Evolutionary conservation across 2,797 vertebrate species (phyloP).

Genomic region (Cirrhinus mrigala): DNA sequence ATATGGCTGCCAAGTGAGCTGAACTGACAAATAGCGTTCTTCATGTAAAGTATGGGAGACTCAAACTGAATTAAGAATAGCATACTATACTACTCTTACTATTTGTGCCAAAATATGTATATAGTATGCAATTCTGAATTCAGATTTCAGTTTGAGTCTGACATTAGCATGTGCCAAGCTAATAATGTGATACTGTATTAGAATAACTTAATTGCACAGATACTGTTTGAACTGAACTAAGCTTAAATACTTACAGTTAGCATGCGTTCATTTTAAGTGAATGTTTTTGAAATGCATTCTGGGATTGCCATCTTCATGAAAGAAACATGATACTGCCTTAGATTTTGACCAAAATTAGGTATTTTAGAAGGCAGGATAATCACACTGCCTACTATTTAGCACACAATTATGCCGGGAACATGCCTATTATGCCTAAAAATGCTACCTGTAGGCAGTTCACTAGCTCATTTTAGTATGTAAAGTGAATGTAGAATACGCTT

Average conservation of each 20-base stretch:
- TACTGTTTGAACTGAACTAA: too few relatives aligned
- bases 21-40: too few relatives aligned
- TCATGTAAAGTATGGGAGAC: too few relatives aligned
- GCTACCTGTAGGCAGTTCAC: not conserved
- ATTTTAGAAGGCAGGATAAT: not conserved
- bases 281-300: conserved; percentile 16
- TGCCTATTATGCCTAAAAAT: not conserved
- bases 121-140: not conserved
- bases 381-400: not conserved
- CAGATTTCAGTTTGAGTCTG: not conserved
- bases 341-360: conserved; percentile 7
- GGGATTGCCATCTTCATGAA: not conserved
- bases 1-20: too few relatives aligned
- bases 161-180: not conserved
- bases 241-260: too few relatives aligned
- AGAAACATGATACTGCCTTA: not conserved
- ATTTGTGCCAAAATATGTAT: too few relatives aligned
- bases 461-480: not conserved
- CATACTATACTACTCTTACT: too few relatives aligned
- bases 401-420: not conserved
- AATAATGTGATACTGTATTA: not conserved
- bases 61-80: too few relatives aligned
- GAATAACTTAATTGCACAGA: too few relatives aligned
- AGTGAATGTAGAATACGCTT: not conserved
- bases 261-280: not conserved